Evolutionary conservation across 2,888 invertebrate genomes (phyloP).

Genomic region (Parochlus steinenii): DNA sequence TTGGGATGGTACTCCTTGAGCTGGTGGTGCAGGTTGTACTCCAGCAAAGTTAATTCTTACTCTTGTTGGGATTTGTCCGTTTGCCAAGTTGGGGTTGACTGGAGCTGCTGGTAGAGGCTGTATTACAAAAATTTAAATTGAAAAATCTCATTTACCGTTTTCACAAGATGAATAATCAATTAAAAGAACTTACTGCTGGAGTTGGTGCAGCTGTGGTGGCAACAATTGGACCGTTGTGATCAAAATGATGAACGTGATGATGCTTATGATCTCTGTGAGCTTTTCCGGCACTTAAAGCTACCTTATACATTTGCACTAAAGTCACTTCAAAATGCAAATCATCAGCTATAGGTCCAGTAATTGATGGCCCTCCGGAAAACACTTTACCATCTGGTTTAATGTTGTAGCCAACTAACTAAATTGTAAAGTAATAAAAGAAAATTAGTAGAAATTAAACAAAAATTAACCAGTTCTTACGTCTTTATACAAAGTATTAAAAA

Average conservation of each 20-base stretch:
- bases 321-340: conserved; percentile 46
- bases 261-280: conserved; percentile 78
- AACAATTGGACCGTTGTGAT: conserved; percentile 50
- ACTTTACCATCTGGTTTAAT: conserved; percentile 60
- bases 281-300: conserved; percentile 69
- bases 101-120: conserved; percentile 33
- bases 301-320: conserved; percentile 62
- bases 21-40: conserved; percentile 26
- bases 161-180: not conserved
- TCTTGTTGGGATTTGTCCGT: conserved; percentile 40
- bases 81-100: conserved; percentile 37
- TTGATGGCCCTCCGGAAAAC: conserved; percentile 41
- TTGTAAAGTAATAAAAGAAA: not conserved
- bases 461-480: not conserved
- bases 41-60: conserved; percentile 35
- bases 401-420: conserved; percentile 55
- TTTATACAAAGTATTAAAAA: not conserved
- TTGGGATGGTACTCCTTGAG: conserved; percentile 30
- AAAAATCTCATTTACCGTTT: conserved; percentile 5
- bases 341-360: conserved; percentile 24
- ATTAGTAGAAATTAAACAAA: not conserved
- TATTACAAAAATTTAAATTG: not conserved
- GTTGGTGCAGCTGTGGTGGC: conserved; percentile 40
- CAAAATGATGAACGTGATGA: conserved; percentile 68
- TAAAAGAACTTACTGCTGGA: conserved; percentile 19